These are phyloP conservation scores for Orchestes rusci DNA, from an alignment of 2,888 invertebrate genomes.

Conservation along the genomic window DNA sequence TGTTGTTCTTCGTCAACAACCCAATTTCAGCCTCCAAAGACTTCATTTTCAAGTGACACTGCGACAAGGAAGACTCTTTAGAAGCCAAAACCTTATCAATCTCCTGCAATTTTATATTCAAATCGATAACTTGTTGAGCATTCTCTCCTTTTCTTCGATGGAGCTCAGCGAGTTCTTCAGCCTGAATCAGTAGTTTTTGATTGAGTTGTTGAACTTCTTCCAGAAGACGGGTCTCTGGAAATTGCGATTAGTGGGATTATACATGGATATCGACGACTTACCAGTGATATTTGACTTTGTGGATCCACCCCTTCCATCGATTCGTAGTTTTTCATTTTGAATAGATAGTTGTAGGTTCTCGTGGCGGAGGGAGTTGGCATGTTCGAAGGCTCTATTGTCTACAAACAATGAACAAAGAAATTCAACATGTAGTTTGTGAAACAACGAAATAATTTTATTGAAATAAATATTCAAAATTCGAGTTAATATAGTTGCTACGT, in stretches of 20 bases:
- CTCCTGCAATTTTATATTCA: conserved; percentile 79
- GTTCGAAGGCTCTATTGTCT: conserved; percentile 84
- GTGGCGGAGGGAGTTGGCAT: conserved; percentile 66
- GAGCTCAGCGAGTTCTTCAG: conserved; percentile 88
- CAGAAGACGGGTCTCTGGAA: conserved; percentile 29
- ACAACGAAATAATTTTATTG: no score
- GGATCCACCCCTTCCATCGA: conserved; percentile 44
- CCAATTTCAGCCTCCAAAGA: conserved; percentile 66
- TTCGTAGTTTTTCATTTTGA: conserved; percentile 73
- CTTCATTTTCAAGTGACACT: conserved; percentile 58
- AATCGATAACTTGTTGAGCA: conserved; percentile 85
- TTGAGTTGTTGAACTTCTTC: conserved; percentile 66
- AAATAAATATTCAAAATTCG: no score
- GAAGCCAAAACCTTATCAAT: conserved; percentile 67
- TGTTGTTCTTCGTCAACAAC: conserved; percentile 62
- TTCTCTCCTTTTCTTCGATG: conserved; percentile 88
- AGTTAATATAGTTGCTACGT: no score
- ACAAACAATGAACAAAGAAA: no score
- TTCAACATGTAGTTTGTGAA: no score
- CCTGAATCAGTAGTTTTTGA: conserved; percentile 77
- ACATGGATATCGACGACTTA: no score
- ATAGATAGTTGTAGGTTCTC: conserved; percentile 82
- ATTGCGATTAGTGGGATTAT: no score
- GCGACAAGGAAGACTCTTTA: conserved; percentile 53
- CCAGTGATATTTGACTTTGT: conserved; percentile 24